phyloP scores from a whole-genome alignment of 2,113 vertebrate species.

The Clarias batrachus region DNA sequence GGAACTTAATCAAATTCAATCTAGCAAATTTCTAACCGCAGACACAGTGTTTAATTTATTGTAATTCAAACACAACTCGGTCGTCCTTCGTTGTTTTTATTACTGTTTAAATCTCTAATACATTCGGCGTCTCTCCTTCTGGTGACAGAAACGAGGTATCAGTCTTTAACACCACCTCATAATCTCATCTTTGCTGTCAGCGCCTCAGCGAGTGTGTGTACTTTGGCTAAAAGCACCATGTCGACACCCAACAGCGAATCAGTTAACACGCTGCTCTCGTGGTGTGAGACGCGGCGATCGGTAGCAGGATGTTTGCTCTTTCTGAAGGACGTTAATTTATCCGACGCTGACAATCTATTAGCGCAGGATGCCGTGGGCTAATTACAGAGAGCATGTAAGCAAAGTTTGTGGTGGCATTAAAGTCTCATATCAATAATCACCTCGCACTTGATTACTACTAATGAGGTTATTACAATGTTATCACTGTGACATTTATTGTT shows the following conservation, averaged over 20 bases:
- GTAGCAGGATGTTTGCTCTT: conserved; percentile 23
- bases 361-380: not conserved
- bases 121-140: conserved; percentile 27
- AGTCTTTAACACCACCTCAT: conserved; percentile 66
- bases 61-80: not conserved
- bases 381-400: not conserved
- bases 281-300: conserved; percentile 18
- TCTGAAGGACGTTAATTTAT: conserved; percentile 25
- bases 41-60: not conserved
- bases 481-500: not conserved
- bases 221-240: conserved; percentile 55
- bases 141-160: conserved; percentile 52
- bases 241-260: conserved; percentile 58
- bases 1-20: not conserved
- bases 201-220: conserved; percentile 53
- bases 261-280: conserved; percentile 64
- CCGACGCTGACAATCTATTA: not conserved
- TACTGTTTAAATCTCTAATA: not conserved
- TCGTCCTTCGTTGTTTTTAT: conserved; percentile 18
- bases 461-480: not conserved
- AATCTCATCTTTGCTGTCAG: conserved; percentile 60
- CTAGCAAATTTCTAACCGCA: not conserved
- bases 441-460: not conserved
- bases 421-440: not conserved
- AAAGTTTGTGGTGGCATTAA: not conserved